Conservation (phyloP, 2,113 vertebrate genomes). For the Emydocephalus ijimae region DNA sequence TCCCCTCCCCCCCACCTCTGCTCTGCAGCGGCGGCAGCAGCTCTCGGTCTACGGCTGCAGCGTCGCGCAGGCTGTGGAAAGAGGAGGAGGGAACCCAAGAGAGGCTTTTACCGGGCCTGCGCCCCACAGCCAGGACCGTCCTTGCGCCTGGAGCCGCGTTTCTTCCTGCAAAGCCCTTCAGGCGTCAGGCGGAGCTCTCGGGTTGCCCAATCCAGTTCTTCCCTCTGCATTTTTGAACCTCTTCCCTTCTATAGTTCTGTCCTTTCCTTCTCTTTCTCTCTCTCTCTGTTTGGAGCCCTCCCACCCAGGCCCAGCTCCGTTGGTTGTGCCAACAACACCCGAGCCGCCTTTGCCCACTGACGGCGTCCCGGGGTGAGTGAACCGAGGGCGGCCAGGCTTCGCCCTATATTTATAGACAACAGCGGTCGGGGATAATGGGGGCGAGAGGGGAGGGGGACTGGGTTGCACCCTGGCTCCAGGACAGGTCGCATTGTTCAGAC, state of each 20-base stretch:
- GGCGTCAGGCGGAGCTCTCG: neutral
- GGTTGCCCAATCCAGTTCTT: neutral
- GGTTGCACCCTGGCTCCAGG: neutral
- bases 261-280: neutral
- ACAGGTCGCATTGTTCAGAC: neutral
- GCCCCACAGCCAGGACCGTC: neutral
- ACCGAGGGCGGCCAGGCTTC: neutral
- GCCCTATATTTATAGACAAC: conserved; percentile 15
- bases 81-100: neutral
- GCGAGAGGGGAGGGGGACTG: neutral
- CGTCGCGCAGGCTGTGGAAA: neutral
- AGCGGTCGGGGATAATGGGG: conserved; percentile 11
- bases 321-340: neutral
- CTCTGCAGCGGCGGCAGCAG: neutral
- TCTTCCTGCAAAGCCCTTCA: neutral
- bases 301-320: too few relatives aligned
- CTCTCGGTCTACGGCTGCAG: neutral
- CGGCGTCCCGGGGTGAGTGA: conserved; percentile 2
- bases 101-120: neutral
- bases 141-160: neutral
- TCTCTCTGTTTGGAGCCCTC: too few relatives aligned
- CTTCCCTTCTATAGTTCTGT: neutral
- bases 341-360: neutral
- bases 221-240: neutral
- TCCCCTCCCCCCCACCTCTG: neutral